Conservation (phyloP, 92 coral and sea anemone species). For the Paramuricea clavata region DNA sequence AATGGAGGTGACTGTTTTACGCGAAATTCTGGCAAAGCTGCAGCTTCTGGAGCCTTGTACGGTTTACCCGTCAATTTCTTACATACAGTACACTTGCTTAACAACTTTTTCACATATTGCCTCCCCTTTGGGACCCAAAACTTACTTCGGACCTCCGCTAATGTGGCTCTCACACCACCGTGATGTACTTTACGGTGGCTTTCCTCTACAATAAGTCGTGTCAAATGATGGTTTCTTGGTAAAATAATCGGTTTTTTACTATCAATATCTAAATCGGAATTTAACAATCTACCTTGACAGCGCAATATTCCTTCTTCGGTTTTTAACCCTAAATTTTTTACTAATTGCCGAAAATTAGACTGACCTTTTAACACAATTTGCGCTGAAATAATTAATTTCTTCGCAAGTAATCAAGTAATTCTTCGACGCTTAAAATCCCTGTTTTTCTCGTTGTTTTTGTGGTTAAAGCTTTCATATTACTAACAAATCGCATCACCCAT, state of each 20-base stretch:
- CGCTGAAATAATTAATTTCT: constrained; percentile 9
- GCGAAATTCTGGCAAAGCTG: not conserved
- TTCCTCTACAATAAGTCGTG: no score
- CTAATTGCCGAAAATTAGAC: constrained; percentile 35
- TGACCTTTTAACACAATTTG: constrained; percentile 20
- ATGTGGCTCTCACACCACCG: not conserved
- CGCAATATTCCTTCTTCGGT: constrained; percentile 8
- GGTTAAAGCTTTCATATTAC: constrained; percentile 50
- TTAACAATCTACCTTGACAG: constrained; percentile 25
- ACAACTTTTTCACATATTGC: constrained; percentile 11
- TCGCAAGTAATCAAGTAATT: constrained; percentile 4
- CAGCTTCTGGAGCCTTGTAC: not conserved
- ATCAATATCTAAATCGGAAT: constrained; percentile 37
- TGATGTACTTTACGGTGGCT: no score
- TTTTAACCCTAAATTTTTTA: constrained; percentile 1
- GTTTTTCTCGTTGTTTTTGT: not conserved
- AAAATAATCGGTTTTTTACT: constrained; percentile 35
- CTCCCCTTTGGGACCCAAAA: constrained; percentile 38
- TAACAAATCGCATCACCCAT: constrained; percentile 55
- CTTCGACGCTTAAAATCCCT: constrained; percentile 38
- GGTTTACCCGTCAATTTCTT: not conserved
- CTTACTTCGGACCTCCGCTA: no score
- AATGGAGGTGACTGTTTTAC: constrained; percentile 1
- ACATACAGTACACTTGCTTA: not conserved
- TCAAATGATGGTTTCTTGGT: no score